Conservation (phyloP, 2,113 vertebrate species). For the Gymnorhina tibicen region DNA sequence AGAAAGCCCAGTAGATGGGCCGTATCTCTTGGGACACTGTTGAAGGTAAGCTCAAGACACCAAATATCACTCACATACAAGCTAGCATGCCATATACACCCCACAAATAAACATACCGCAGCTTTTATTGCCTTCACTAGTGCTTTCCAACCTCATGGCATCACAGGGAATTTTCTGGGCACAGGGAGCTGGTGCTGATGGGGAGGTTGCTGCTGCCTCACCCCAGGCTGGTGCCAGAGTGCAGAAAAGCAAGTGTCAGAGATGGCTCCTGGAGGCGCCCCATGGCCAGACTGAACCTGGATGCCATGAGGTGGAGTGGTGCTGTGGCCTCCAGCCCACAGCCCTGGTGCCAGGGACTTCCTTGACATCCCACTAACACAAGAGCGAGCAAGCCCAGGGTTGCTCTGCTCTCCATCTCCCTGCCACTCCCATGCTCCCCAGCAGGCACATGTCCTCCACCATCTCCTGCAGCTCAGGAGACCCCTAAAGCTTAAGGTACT, state of each 20-base stretch:
- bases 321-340: neutral
- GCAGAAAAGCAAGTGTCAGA: neutral
- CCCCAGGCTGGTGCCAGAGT: neutral
- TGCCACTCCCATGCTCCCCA: neutral
- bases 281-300: neutral
- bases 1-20: neutral
- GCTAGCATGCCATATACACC: neutral
- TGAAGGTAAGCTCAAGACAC: neutral
- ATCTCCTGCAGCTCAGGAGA: neutral
- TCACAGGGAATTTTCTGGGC: neutral
- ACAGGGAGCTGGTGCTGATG: neutral
- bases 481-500: neutral
- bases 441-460: neutral
- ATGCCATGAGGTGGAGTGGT: neutral
- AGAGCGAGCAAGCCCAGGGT: neutral
- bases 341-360: neutral
- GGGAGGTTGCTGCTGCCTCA: neutral
- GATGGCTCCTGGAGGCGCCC: rapidly evolving
- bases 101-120: neutral
- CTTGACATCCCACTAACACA: neutral
- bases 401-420: neutral
- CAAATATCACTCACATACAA: neutral
- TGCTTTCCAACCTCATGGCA: neutral
- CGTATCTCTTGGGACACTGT: neutral
- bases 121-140: neutral